Evolutionary conservation across 2,113 vertebrate species (phyloP).

Genomic region (Ciconia maguari): DNA sequence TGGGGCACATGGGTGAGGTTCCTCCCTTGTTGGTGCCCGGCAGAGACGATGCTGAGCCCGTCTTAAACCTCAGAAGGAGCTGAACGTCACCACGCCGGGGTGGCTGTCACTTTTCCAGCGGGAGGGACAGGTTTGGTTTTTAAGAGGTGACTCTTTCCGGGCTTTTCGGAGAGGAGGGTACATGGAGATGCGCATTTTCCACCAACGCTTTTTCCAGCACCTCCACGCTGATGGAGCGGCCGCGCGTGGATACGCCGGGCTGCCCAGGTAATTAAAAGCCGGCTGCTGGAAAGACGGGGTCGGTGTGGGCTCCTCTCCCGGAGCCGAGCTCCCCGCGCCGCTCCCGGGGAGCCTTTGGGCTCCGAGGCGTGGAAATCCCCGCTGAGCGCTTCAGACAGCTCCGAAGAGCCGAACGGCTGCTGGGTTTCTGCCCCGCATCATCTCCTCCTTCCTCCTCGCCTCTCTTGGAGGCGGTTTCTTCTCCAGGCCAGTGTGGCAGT

Average conservation of each 20-base stretch:
- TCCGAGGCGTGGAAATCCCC: neutral
- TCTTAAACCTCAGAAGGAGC: neutral
- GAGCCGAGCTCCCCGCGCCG: neutral
- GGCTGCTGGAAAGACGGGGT: too few relatives aligned
- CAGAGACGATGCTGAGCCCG: neutral
- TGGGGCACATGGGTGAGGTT: neutral
- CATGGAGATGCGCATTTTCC: accelerated
- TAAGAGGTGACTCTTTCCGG: neutral
- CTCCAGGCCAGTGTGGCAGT: neutral
- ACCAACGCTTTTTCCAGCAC: neutral
- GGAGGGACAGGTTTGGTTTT: neutral
- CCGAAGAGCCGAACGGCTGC: neutral
- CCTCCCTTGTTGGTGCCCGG: neutral
- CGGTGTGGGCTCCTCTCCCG: neutral
- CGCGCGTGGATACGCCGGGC: accelerated
- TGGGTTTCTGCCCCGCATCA: neutral
- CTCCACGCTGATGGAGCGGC: accelerated
- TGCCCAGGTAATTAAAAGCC: neutral
- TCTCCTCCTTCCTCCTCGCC: neutral
- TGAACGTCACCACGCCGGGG: accelerated
- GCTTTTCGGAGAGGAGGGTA: neutral
- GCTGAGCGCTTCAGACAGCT: accelerated
- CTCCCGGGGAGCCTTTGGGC: constrained; percentile 7
- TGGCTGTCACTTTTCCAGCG: neutral
- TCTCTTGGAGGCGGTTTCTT: neutral